These are phyloP conservation scores for Sceliomorpha sp. DNA, from an alignment of 2,888 invertebrate species.

Conservation along the genomic window DNA sequence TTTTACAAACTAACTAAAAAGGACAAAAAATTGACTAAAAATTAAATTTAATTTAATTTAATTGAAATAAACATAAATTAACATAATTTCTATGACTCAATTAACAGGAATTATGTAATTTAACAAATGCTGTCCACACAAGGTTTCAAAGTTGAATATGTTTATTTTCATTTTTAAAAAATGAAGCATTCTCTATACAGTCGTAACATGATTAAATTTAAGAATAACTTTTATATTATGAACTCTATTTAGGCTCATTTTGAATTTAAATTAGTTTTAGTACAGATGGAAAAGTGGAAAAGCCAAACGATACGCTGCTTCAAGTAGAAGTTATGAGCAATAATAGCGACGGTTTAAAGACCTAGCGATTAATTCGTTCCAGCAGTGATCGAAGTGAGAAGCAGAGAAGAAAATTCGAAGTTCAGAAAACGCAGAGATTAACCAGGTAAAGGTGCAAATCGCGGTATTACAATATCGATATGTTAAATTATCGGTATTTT, in stretches of 20 bases:
- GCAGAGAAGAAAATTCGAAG: conserved; percentile 57
- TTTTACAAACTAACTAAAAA: too few relatives aligned
- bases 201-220: too few relatives aligned
- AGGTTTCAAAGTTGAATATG: too few relatives aligned
- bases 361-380: conserved; percentile 67
- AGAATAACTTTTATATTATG: too few relatives aligned
- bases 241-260: not conserved
- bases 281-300: conserved; percentile 62
- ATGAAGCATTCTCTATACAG: too few relatives aligned
- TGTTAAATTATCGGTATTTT: not conserved
- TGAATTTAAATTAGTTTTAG: conserved; percentile 51
- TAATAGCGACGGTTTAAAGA: conserved; percentile 63
- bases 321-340: conserved; percentile 60
- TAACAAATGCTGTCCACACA: too few relatives aligned
- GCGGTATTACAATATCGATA: not conserved
- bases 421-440: conserved; percentile 60
- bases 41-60: too few relatives aligned
- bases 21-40: too few relatives aligned
- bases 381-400: conserved; percentile 58
- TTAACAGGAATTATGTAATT: not conserved
- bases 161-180: too few relatives aligned
- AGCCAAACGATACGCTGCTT: conserved; percentile 61
- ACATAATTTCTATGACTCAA: too few relatives aligned
- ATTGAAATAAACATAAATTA: too few relatives aligned
- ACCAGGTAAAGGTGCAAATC: conserved; percentile 58